A percentile compares a stretch with the other conserved stretches of the same genome.
These are phyloP conservation scores for Vollenhovia emeryi DNA, from an alignment of 1,140 invertebrate species.

Conservation along the genomic window DNA sequence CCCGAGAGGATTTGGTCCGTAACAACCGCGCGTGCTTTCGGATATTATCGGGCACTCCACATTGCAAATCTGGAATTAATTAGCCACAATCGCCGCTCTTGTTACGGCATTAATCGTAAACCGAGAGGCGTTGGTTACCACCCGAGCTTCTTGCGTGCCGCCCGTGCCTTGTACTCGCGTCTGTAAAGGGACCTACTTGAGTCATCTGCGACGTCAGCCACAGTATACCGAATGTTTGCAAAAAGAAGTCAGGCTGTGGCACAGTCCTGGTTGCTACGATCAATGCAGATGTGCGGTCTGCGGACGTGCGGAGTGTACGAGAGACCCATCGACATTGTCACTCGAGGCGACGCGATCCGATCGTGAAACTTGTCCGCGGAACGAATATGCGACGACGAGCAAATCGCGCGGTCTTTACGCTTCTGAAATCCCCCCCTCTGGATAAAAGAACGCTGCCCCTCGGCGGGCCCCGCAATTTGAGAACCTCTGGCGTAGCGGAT, in stretches of 20 bases:
- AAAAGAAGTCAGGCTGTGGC: not conserved
- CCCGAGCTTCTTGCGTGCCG: constrained; percentile 11
- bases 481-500: constrained; percentile 51
- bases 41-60: not conserved
- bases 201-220: not conserved
- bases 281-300: not conserved
- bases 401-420: not conserved
- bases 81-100: constrained; percentile 41
- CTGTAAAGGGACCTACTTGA: not conserved
- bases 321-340: not conserved
- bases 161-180: constrained; percentile 11
- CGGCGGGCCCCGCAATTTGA: constrained; percentile 7
- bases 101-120: constrained; percentile 38
- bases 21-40: not conserved
- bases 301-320: not conserved
- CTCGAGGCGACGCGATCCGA: not conserved
- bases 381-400: not conserved
- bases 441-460: not conserved
- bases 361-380: not conserved
- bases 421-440: not conserved
- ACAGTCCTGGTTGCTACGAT: not conserved
- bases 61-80: constrained; percentile 46
- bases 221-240: not conserved
- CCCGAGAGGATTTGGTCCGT: not conserved
- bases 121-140: constrained; percentile 1